These are phyloP conservation scores for Cyclargus thomasi DNA, from an alignment of 1,140 invertebrate genomes.

Conservation along the genomic window DNA sequence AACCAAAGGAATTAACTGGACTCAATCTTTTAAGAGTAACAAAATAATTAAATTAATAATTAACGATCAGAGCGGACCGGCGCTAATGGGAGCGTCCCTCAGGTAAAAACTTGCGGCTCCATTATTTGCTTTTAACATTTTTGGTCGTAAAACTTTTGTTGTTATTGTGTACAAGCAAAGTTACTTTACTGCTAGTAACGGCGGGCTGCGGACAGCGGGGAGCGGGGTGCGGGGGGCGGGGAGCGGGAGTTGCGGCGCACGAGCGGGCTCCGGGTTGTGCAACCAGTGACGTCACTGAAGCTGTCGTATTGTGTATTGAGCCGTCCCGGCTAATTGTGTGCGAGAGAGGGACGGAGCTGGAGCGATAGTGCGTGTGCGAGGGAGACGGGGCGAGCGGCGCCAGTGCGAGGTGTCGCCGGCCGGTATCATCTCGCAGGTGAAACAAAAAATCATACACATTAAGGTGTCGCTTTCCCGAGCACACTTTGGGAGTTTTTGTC, in stretches of 20 bases:
- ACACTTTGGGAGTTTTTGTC: neutral
- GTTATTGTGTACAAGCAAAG: slow-evolving; percentile 3
- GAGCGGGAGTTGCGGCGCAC: too few relatives aligned
- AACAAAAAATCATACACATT: neutral
- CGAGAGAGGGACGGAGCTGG: neutral
- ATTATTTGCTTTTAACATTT: slow-evolving; percentile 1
- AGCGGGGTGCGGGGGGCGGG: too few relatives aligned
- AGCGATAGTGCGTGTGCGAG: slow-evolving; percentile 11
- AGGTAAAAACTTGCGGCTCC: neutral
- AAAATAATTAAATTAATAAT: neutral
- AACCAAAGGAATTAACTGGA: neutral
- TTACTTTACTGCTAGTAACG: neutral
- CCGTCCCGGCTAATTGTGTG: neutral
- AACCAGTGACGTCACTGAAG: neutral
- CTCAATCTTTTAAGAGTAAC: neutral
- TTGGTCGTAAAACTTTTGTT: slow-evolving; percentile 3
- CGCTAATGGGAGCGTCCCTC: neutral
- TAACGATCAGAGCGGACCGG: neutral
- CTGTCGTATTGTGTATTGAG: neutral
- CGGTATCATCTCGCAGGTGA: slow-evolving; percentile 18
- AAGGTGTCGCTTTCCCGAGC: neutral
- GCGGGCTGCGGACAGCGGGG: too few relatives aligned
- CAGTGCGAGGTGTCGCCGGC: slow-evolving; percentile 40
- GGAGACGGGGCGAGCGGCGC: slow-evolving; percentile 31
- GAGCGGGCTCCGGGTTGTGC: too few relatives aligned